Base-by-base conservation (phyloP, 2,888 invertebrate genomes). In the Vanessa cardui region DNA sequence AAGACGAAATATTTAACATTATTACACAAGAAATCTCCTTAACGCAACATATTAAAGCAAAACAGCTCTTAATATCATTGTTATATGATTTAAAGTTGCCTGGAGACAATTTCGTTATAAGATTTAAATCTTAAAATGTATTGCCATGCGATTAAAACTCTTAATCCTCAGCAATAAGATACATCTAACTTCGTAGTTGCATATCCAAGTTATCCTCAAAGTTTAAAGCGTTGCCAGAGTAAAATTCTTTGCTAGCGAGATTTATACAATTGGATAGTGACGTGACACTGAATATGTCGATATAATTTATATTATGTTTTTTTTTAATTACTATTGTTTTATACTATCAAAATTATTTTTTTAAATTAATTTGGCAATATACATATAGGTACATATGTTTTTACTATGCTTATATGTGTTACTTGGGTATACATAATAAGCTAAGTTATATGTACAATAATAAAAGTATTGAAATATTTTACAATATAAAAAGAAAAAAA, bases 181-280 rank as follows among this genome's bases (percentile, higher is more conserved):
- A 69, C 56, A 54, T 69, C 71, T 58, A 64, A 73, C 61, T 72
- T 73, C 64, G 73, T 9, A 39, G 39, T 66, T 70, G 72, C 72
- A 76, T 72, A 73, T 73, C 72, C 72, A 70, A 74, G 68, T 75
- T 73, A 45, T 68, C 45, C 66, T 68, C 68, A 70, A 76, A 76
- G 73, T 76, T 76, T 77, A 72, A 73, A 69, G 72, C 72, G 60
- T 68, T 69, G 73, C 62, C 70, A 71, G 73, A 68, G 74, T 76
- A 73, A 75, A 79, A 79, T 77, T 78, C 76, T 73, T 76, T 75
- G 74, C 74, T 63, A 73, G 71, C 65, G 67, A 76, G 76, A 77
- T 77, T 78, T 75, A 76, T 76, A 70, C 72, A 66, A 68, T 66
- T 72, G 62, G 59, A 6, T 71, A 76, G 75, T 59, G 76, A 63